Conservation (phyloP, 2,888 invertebrate species). For the Apodemia zela region DNA sequence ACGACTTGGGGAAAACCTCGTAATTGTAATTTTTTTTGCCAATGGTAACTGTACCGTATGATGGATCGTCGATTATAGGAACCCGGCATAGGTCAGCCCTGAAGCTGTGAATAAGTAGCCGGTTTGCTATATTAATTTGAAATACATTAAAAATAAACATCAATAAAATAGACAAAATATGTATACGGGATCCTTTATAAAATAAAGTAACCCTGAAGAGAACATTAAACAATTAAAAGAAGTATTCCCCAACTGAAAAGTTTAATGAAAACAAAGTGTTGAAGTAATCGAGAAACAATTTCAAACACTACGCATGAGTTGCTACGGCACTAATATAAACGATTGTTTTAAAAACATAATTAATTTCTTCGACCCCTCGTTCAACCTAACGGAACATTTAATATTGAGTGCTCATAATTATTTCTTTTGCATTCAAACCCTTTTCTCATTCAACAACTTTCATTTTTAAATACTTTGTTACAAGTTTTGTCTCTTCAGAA, state of each 20-base stretch:
- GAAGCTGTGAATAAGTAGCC: no score
- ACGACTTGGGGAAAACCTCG: no score
- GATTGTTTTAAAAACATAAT: conserved; percentile 80
- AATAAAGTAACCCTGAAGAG: conserved; percentile 24
- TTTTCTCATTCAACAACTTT: conserved; percentile 63
- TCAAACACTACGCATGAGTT: conserved; percentile 74
- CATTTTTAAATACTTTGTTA: conserved; percentile 52
- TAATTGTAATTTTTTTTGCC: no score
- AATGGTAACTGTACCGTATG: no score
- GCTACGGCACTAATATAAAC: conserved; percentile 70
- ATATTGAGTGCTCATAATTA: conserved; percentile 79
- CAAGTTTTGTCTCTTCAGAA: conserved; percentile 46
- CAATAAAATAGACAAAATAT: background rate
- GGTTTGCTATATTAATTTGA: no score
- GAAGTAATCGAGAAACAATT: conserved; percentile 78
- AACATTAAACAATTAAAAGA: conserved; percentile 36
- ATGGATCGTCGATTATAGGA: no score
- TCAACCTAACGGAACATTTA: conserved; percentile 75
- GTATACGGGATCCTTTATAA: no score
- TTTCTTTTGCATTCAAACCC: conserved; percentile 73
- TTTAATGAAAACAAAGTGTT: conserved; percentile 74
- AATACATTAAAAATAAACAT: background rate
- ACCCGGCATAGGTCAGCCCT: no score
- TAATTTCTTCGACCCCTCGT: conserved; percentile 74
- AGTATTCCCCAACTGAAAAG: conserved; percentile 45